phyloP scores from a whole-genome alignment of 2,888 invertebrate species.

The Metallyticus violacea region DNA sequence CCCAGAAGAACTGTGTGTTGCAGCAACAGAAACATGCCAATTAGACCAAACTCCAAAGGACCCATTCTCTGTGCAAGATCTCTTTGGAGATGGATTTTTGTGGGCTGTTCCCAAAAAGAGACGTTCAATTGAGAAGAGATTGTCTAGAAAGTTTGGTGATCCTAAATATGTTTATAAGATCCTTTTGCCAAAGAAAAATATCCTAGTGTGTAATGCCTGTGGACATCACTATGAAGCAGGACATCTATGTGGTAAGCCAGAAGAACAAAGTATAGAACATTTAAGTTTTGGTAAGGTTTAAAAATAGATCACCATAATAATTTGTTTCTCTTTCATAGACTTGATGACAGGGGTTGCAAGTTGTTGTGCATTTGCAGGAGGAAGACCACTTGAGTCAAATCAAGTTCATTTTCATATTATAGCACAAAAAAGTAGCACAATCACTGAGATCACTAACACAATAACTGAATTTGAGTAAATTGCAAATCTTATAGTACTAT shows the following conservation, averaged over 20 bases:
- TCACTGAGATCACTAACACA: too few relatives aligned
- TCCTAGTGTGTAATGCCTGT: conserved; percentile 75
- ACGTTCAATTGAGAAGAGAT: conserved; percentile 70
- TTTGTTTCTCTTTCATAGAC: too few relatives aligned
- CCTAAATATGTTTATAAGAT: conserved; percentile 68
- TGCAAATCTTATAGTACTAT: too few relatives aligned
- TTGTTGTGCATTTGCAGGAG: too few relatives aligned
- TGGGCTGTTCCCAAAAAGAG: conserved; percentile 81
- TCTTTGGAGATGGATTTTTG: conserved; percentile 59
- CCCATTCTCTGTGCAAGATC: conserved; percentile 4
- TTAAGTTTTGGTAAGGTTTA: too few relatives aligned
- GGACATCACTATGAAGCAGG: conserved; percentile 80
- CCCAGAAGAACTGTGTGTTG: background rate
- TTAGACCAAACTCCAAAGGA: background rate
- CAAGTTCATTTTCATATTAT: too few relatives aligned
- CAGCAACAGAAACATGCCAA: background rate
- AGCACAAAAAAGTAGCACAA: too few relatives aligned
- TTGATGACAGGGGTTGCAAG: too few relatives aligned
- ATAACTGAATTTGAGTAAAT: too few relatives aligned
- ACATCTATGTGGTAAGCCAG: conserved; percentile 1
- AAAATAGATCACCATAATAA: too few relatives aligned
- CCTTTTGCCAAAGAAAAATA: conserved; percentile 66
- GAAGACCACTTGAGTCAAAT: too few relatives aligned
- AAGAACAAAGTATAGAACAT: too few relatives aligned
- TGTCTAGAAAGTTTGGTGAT: conserved; percentile 68